Percentiles rank a stretch among this genome's conserved stretches.
Conservation (phyloP, 2,888 invertebrate genomes). For the Cataglyphis livida region DNA sequence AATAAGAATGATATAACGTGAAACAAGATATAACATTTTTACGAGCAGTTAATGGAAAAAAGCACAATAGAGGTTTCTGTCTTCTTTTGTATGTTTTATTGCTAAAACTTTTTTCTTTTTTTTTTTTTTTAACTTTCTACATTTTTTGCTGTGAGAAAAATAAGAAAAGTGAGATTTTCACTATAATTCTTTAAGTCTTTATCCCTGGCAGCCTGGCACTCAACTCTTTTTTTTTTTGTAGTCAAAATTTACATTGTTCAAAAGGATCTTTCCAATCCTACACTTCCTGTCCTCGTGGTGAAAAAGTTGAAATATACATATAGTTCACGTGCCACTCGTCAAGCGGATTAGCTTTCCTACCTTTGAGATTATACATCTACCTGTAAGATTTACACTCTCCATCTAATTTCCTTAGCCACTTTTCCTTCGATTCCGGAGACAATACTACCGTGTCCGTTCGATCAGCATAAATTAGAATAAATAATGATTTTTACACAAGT, state of each 20-base stretch:
- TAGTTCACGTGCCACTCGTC: slow-evolving; percentile 69
- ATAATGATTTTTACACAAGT: slow-evolving; percentile 74
- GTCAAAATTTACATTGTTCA: slow-evolving; percentile 53
- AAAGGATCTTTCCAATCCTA: slow-evolving; percentile 1
- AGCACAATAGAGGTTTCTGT: background rate
- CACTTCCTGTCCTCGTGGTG: slow-evolving; percentile 42
- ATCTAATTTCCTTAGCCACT: slow-evolving; percentile 61
- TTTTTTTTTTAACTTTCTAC: background rate
- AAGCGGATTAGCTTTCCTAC: slow-evolving; percentile 74
- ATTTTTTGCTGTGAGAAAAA: slow-evolving; percentile 5
- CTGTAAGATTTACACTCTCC: slow-evolving; percentile 59
- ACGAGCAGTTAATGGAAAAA: no score
- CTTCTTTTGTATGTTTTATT: background rate
- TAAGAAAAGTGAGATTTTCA: slow-evolving; percentile 32
- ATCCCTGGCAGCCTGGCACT: background rate
- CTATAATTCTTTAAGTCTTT: slow-evolving; percentile 7
- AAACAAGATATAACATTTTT: no score
- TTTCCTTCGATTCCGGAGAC: slow-evolving; percentile 69
- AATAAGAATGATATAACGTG: no score
- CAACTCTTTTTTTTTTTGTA: slow-evolving; percentile 25
- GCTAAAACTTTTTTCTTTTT: background rate
- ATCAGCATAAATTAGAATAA: slow-evolving; percentile 80
- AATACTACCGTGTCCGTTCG: slow-evolving; percentile 64
- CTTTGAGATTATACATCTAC: slow-evolving; percentile 62
- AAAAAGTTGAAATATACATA: slow-evolving; percentile 36